These are phyloP conservation scores for Pristionchus arcanus DNA, from an alignment of 2,888 invertebrate genomes.

Conservation along the genomic window DNA sequence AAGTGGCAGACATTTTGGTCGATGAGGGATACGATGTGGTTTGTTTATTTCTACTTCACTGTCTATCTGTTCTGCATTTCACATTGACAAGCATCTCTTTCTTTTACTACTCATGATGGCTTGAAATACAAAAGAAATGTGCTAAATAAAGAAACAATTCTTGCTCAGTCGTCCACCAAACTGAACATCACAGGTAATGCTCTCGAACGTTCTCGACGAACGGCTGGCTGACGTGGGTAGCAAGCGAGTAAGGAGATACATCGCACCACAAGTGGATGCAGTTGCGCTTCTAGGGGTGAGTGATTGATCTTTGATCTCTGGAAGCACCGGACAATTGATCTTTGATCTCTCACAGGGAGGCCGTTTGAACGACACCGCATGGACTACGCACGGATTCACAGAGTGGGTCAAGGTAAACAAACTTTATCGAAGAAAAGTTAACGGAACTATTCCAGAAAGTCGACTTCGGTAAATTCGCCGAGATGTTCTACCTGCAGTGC, in stretches of 20 bases:
- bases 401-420: neutral
- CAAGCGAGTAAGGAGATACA: neutral
- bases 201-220: neutral
- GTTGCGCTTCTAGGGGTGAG: neutral
- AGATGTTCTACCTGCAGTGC: neutral
- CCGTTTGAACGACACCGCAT: neutral
- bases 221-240: neutral
- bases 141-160: no score
- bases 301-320: neutral
- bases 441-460: neutral
- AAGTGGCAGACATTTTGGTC: constrained; percentile 61
- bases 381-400: neutral
- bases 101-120: no score
- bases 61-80: no score
- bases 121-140: no score
- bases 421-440: neutral
- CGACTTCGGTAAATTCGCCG: neutral
- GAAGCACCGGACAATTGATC: neutral
- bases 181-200: neutral
- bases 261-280: neutral
- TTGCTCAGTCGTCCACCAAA: no score
- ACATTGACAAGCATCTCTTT: no score
- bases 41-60: neutral
- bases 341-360: neutral
- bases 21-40: constrained; percentile 66